Base-by-base conservation (phyloP, 2,888 invertebrate species). In the Xanthia icteritia region DNA sequence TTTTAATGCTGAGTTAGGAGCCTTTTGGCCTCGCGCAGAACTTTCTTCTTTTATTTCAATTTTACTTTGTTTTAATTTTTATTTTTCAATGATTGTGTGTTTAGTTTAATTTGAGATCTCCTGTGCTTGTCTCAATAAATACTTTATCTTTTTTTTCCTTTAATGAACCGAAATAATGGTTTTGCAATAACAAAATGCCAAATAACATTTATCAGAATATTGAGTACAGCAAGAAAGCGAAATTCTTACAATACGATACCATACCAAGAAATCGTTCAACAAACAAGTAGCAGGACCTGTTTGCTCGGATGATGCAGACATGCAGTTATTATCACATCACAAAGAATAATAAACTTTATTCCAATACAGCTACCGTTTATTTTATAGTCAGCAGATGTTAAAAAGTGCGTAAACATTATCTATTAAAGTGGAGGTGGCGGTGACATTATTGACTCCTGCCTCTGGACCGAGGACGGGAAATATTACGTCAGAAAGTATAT, bases 401-500 rank as follows among this genome's bases (percentile, higher is more conserved):
- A 77, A 78, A 86, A 82, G 63, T 69, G 64, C 58, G 63, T 56
- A 36, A 67, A 66, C n/a, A 51, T 76, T 81, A 84, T 74, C 81
- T 77, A 58, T 69, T 3, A 11, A 51, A 54, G 42, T 45, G 64
- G 63, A 64, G 58, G n/a, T 66, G 61, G 36, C 70, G 56, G 54
- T 84, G 86, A 83, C 76, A 81, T 54, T 51, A 17, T 81, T 86
- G 88, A 88, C 84, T 86, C 84, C 68, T 76, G 74, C 23, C 73
- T 73, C 51, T 39, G 71, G 75, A 63, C 68, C 45, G 76, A 76
- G 79, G 79, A 67, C 73, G 70, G 69, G 54, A 54, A 70, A 58
- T 61, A 63, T 88, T 89, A 86, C 89, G 70, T 89, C 89, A 89
- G 84, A 76, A 82, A 73, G 20, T 63, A 73, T 54, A 69, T 81